Conservation (phyloP, 2,113 vertebrate genomes). For the Fukomys damarensis region DNA sequence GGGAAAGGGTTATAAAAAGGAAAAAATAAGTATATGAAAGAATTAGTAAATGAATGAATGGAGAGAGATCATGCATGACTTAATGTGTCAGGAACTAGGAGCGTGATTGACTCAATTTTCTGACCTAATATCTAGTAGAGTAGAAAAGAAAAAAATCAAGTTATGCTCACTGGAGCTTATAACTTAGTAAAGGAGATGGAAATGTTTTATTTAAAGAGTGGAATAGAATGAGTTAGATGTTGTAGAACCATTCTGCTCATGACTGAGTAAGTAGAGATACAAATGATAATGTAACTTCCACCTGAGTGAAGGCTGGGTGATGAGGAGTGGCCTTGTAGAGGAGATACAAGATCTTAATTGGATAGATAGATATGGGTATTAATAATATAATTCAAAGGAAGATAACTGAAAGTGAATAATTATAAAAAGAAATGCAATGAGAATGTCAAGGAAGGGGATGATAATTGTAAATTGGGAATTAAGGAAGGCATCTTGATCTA, state of each 20-base stretch:
- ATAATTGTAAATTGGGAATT: neutral
- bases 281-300: neutral
- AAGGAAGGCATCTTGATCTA: neutral
- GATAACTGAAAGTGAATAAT: neutral
- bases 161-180: neutral
- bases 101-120: neutral
- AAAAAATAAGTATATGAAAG: neutral
- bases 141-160: slow-evolving; percentile 11
- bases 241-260: neutral
- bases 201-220: slow-evolving; percentile 13
- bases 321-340: neutral
- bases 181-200: neutral
- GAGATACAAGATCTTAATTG: neutral
- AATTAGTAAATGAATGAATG: neutral
- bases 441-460: neutral
- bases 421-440: neutral
- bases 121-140: neutral
- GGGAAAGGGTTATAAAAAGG: neutral
- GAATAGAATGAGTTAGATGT: neutral
- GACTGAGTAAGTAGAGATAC: neutral
- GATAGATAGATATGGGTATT: neutral
- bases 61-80: neutral
- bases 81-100: neutral
- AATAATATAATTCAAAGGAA: neutral
- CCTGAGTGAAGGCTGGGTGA: neutral